Percentiles rank a stretch among this genome's conserved stretches.
Conservation (phyloP, 2,888 invertebrate genomes). For the Coelopa pilipes region DNA sequence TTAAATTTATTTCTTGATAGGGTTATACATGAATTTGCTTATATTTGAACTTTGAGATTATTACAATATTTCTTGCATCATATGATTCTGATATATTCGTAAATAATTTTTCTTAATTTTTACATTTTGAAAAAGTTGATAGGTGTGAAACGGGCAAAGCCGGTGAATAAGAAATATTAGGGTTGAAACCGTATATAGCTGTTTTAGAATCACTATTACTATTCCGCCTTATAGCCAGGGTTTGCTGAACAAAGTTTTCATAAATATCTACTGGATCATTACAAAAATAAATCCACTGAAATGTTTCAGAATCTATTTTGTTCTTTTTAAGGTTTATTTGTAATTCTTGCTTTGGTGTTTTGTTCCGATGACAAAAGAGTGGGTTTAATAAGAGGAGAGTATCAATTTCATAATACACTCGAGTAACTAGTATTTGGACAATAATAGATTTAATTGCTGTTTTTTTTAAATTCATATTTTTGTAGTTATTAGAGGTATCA, state of each 20-base stretch:
- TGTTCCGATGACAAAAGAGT: slow-evolving; percentile 19
- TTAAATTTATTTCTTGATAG: slow-evolving; percentile 44
- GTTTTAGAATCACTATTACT: slow-evolving; percentile 41
- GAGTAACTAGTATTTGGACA: background rate
- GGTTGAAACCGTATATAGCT: background rate
- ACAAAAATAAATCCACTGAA: slow-evolving; percentile 56
- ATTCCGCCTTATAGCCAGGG: slow-evolving; percentile 52
- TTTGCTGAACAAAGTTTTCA: slow-evolving; percentile 56
- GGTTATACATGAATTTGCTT: slow-evolving; percentile 44
- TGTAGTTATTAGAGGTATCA: no score
- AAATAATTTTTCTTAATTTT: no score
- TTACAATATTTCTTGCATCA: background rate
- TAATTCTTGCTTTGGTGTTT: slow-evolving; percentile 47
- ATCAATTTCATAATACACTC: no score
- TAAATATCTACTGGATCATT: slow-evolving; percentile 57
- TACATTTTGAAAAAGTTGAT: slow-evolving; percentile 28
- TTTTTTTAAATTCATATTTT: no score
- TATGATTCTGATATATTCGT: background rate
- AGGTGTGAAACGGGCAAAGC: background rate
- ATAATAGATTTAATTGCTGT: background rate
- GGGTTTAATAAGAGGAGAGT: background rate
- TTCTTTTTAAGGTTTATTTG: slow-evolving; percentile 52
- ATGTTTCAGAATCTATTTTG: slow-evolving; percentile 50
- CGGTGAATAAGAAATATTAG: background rate
- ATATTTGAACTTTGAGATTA: slow-evolving; percentile 30